Evolutionary conservation across 35 echinoderm and acorn worm genomes (phyloP), one percentile per base, ranked within the genome.

Genomic region (Holothuria glaberrima): DNA sequence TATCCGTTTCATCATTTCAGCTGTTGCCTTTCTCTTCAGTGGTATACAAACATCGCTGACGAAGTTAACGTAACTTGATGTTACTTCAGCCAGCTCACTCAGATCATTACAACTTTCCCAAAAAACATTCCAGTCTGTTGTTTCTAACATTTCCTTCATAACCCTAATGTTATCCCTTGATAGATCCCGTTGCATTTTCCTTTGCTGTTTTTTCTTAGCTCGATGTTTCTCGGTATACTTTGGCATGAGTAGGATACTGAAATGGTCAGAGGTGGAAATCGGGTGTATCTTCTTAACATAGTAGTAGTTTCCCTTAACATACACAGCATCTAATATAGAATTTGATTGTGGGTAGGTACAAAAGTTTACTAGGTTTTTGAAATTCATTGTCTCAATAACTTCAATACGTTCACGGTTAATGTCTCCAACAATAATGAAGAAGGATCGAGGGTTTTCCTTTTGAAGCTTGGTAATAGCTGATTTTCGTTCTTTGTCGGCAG

Each of bases 351-450:
- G n/a, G 21, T 59, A 59, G 21, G 58, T 59, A 59, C 58, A 59
- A 21, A 59, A 59, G 58, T 59, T 21, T 21, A 59, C 58, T 10
- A 59, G 58, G 21, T 59, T 59, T 21, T 59, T 59, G 58, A 59
- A 59, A 59, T 21, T n/a, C n/a, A n/a, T n/a, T n/a, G n/a, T n/a
- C n/a, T n/a, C n/a, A n/a, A n/a, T n/a, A n/a, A n/a, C n/a, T n/a
- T n/a, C n/a, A n/a, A n/a, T n/a, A n/a, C n/a, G n/a, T n/a, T n/a
- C n/a, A n/a, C n/a, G n/a, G n/a, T 80, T 80, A 36, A 50, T 50
- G 52, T 80, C 76, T 5, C 76, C 76, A 80, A 32, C 19, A 46
- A 80, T 80, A 20, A 80, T 57, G 19, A 80, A 50, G 25, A 21
- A 80, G 2, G 36, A 80, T 46, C 27, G 36, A n/a, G n/a, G n/a